phyloP scores from a whole-genome alignment of 2,888 invertebrate species.

The Allolobophora icterica region DNA sequence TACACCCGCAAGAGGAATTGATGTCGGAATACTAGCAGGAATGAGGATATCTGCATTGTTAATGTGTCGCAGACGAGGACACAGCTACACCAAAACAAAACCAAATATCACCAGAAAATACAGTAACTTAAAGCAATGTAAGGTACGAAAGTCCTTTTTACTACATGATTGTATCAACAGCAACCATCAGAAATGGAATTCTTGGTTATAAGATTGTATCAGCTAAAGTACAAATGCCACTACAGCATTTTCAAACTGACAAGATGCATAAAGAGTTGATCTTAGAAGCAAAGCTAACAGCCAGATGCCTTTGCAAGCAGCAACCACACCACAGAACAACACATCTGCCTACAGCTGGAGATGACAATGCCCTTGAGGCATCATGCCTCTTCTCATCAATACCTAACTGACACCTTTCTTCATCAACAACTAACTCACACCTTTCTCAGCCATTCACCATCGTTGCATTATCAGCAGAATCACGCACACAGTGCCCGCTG shows the following conservation, averaged over 20 bases:
- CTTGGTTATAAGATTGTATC: not conserved
- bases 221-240: not conserved
- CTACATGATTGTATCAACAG: not conserved
- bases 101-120: too few relatives aligned
- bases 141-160: not conserved
- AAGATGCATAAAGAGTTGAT: not conserved
- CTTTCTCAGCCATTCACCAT: not conserved
- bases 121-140: not conserved
- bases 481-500: not conserved
- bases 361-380: conserved; percentile 2
- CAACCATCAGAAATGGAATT: not conserved
- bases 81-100: conserved; percentile 61
- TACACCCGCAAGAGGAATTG: conserved; percentile 24
- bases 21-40: conserved; percentile 32
- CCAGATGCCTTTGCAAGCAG: not conserved
- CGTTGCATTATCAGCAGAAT: not conserved
- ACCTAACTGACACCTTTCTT: not conserved
- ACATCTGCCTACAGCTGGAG: not conserved
- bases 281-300: not conserved
- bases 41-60: conserved; percentile 70
- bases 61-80: conserved; percentile 80
- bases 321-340: not conserved
- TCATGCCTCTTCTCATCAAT: not conserved
- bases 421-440: not conserved
- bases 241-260: not conserved